Evolutionary conservation across 2,888 invertebrate species (phyloP).

Genomic region (Protodeltote pygarga): DNA sequence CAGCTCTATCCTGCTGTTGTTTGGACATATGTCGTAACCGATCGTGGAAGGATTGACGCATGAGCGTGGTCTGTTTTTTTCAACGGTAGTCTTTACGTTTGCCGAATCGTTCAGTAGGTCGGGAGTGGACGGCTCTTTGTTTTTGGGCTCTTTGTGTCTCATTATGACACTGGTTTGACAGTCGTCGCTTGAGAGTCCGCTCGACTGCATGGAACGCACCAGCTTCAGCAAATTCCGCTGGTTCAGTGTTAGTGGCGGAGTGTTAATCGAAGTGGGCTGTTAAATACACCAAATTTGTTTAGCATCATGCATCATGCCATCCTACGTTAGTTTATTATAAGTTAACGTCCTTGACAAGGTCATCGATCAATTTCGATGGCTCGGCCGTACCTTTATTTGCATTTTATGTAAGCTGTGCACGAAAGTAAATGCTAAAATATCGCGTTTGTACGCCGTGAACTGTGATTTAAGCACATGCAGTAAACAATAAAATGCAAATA

Average conservation of each 20-base stretch:
- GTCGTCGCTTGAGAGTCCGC: conserved; percentile 85
- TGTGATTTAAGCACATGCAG: conserved; percentile 84
- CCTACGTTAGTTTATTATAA: conserved; percentile 64
- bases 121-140: conserved; percentile 85
- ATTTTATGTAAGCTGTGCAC: conserved; percentile 86
- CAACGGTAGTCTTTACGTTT: conserved; percentile 78
- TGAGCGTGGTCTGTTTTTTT: conserved; percentile 89
- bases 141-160: conserved; percentile 82
- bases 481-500: conserved; percentile 86
- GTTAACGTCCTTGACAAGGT: conserved; percentile 61
- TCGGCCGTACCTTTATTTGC: conserved; percentile 79
- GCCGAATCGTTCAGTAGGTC: conserved; percentile 87
- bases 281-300: conserved; percentile 83
- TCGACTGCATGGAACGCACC: conserved; percentile 87
- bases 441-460: conserved; percentile 71
- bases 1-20: conserved; percentile 80
- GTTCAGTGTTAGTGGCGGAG: conserved; percentile 86
- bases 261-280: conserved; percentile 85
- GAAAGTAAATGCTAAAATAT: conserved; percentile 70
- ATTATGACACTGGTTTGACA: conserved; percentile 83
- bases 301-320: conserved; percentile 83
- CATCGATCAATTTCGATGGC: conserved; percentile 59
- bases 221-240: conserved; percentile 87
- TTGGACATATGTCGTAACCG: conserved; percentile 81
- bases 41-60: conserved; percentile 88